Conservation (phyloP, 2,113 vertebrate species). For the Kryptolebias marmoratus region DNA sequence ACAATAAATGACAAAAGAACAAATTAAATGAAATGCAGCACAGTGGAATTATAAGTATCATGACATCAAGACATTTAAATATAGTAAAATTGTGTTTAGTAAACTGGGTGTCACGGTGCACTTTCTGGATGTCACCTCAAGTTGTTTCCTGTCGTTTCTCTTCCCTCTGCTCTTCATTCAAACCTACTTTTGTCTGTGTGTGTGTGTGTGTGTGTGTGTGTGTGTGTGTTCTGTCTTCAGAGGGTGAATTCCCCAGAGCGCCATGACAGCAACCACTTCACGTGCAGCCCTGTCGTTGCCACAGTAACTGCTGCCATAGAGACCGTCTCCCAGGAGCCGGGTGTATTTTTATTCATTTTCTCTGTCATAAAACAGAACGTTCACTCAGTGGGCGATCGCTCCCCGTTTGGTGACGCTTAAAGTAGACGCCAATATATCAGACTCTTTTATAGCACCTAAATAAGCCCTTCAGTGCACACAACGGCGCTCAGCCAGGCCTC, state of each 20-base stretch:
- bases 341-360: conserved; percentile 73
- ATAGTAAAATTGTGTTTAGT: background rate
- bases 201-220: background rate
- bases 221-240: conserved; percentile 29
- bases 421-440: conserved; percentile 45
- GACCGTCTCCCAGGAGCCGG: conserved; percentile 71
- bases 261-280: conserved; percentile 64
- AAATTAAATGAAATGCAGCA: too few species aligned
- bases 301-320: conserved; percentile 76
- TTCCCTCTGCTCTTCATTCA: conserved; percentile 19
- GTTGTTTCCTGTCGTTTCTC: conserved; percentile 1
- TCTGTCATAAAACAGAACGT: conserved; percentile 71
- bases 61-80: too few species aligned
- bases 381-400: conserved; percentile 70
- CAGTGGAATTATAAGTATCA: too few species aligned
- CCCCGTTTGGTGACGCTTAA: conserved; percentile 65
- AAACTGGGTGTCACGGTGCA: background rate
- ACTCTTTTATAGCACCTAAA: conserved; percentile 52
- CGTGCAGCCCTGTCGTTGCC: conserved; percentile 65
- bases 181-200: background rate
- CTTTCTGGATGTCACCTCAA: conserved; percentile 11
- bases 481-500: conserved; percentile 27
- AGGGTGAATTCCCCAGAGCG: conserved; percentile 60
- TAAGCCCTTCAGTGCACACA: conserved; percentile 15
- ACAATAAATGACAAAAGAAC: too few species aligned